Evolutionary conservation across 2,888 invertebrate species (phyloP).

Genomic region (Cylindroiulus punctatus): DNA sequence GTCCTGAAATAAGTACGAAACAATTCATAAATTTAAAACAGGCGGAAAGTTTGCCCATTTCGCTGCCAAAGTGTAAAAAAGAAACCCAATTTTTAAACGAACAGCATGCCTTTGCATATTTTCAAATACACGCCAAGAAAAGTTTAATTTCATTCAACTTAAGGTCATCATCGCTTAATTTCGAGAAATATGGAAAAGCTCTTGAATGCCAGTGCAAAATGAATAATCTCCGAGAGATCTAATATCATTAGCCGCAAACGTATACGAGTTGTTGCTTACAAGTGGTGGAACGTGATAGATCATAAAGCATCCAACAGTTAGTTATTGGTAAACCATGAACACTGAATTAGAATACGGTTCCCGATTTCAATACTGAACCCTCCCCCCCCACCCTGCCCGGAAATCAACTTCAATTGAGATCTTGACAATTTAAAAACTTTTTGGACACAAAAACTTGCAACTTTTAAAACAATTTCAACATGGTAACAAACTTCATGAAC

Average conservation of each 20-base stretch:
- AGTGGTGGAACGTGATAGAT: slow-evolving; percentile 8
- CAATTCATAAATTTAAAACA: too few relatives aligned
- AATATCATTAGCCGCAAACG: neutral
- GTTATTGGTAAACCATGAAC: neutral
- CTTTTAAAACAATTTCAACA: too few relatives aligned
- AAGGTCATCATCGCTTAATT: neutral
- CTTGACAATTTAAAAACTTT: neutral
- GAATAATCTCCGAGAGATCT: slow-evolving; percentile 8
- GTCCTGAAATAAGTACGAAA: too few relatives aligned
- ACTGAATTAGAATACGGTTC: neutral
- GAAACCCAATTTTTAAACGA: too few relatives aligned
- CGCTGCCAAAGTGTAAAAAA: too few relatives aligned
- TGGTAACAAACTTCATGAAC: too few relatives aligned
- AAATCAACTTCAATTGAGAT: neutral
- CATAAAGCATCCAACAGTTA: neutral
- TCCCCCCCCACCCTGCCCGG: too few relatives aligned
- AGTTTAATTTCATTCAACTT: neutral
- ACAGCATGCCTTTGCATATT: neutral
- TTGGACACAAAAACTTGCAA: neutral
- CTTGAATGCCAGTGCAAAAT: neutral
- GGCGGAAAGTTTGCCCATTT: too few relatives aligned
- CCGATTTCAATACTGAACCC: too few relatives aligned
- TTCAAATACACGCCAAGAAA: neutral
- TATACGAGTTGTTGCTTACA: slow-evolving; percentile 1
- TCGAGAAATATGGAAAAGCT: neutral